phyloP scores from a whole-genome alignment of 2,113 vertebrate genomes.

The Sorex araneus region DNA sequence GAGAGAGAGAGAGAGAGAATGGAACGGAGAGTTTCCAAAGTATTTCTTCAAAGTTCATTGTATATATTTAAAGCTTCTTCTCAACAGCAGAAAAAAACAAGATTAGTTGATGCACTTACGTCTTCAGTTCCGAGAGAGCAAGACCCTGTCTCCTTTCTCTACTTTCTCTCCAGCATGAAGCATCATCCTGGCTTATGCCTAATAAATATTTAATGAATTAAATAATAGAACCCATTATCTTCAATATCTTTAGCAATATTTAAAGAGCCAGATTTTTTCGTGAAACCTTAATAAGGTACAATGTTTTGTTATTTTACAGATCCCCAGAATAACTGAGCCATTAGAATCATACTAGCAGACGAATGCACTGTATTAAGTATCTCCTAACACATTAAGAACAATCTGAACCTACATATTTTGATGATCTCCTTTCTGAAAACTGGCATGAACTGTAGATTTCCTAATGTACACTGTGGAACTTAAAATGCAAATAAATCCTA shows the following conservation, averaged over 20 bases:
- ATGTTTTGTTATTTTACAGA: neutral
- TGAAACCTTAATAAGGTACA: neutral
- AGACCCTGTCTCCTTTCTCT: neutral
- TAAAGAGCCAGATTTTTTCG: neutral
- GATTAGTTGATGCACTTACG: neutral
- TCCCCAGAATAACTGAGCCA: neutral
- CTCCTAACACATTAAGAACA: neutral
- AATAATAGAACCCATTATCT: neutral
- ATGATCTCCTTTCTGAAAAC: too few relatives aligned
- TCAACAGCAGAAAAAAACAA: conserved; percentile 10
- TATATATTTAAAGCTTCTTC: conserved; percentile 12
- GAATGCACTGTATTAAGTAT: neutral
- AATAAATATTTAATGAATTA: neutral
- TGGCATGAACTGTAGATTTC: neutral
- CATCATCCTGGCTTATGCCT: too few relatives aligned
- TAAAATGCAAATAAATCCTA: neutral
- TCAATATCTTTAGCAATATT: neutral
- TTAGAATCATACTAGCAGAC: neutral
- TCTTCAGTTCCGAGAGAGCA: neutral
- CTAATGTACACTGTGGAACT: neutral
- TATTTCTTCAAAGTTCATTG: neutral
- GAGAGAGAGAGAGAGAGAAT: too few relatives aligned
- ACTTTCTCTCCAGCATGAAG: rapidly evolving
- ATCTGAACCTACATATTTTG: too few relatives aligned
- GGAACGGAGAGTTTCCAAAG: neutral